Base-by-base conservation (phyloP, 2,888 invertebrate genomes). In the Ophion slaviceki region DNA sequence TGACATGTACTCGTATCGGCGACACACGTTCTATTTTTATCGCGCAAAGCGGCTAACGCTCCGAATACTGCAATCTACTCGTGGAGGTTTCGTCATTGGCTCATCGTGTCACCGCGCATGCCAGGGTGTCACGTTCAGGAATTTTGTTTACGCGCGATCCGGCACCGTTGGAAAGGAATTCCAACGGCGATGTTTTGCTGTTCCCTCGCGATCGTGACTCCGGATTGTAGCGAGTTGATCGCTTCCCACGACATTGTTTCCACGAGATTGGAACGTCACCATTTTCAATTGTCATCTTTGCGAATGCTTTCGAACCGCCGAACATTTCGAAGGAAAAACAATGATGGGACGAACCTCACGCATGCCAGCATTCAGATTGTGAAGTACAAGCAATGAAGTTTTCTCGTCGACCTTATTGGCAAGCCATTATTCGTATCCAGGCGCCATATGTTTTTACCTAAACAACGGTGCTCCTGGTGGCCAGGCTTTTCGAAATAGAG, bases 71-170 rank as follows among this genome's bases (percentile, higher is more conserved):
- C 62, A 83, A 59, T 80, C 59, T 57, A 75, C 79, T 71, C 47
- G 70, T 79, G 47, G 70, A 74, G 59, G 75, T 72, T 40, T 83
- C 70, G 70, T 79, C 79, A 70, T 79, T 47, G 79, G 47, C 62
- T 62, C 45, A 61, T 28, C 62, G 79, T 53, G 70, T 71, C 59
- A 61, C 24, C 77, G 79, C 85, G 81, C 86, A 70, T 75, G 83
- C 80, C 86, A 83, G 77, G 78, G 80, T 81, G 83, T 86, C 83
- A 59, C 77, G 77, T 80, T 80, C 62, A 70, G 83, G 83, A 86
- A 83, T 86, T 86, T 86, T 86, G 86, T 86, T 86, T 86, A 86
- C 74, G 77, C 78, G 68, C 86, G 24, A 76, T 53, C 64, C 74
- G 80, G 80, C 80, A 81, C 86, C 62, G 75, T 68, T 78, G 83